Base-by-base conservation (phyloP, 2,888 invertebrate species). In the Erebia aethiops region DNA sequence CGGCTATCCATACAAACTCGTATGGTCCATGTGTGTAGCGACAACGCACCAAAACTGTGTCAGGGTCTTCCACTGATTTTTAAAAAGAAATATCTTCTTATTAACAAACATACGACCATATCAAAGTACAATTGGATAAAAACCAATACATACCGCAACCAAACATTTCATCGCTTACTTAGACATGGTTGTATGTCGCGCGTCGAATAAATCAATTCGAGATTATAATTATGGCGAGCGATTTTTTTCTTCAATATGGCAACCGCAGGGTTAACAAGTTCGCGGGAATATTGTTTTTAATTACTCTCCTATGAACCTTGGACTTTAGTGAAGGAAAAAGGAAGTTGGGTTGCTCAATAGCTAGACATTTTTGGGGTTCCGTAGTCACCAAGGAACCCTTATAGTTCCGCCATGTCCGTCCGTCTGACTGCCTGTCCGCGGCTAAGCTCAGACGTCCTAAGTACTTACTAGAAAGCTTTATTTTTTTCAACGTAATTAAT, bases 21-120 rank as follows among this genome's bases (percentile, higher is more conserved):
- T 74, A 71, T 77, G 76, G 74, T 75, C 75, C 73, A 80, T 78
- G 70, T 77, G 76, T 77, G 76, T 70, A 77, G 82, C 78, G 85
- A 86, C 88, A 86, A 87, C 84, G 86, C 78, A 84, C 87, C 80
- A 79, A 82, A 90, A 82, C 81, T 78, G 79, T 89, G 91, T 89
- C 91, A 91, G 83, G 91, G 91, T 78, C 84, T 79, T 64, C 91
- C 81, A 91, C 90, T 88, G 88, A 87, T 90, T 90, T 89, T 90
- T 89, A 84, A 86, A 84, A 80, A 83, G 79, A 83, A 80, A 79
- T 77, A 81, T 79, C 79, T 80, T 82, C 79, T 76, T 78, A 81
- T 80, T 80, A 70, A 57, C 56, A 16, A 16, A 73, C 63, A 73
- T 75, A 75, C 74, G 75, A 80, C 79, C 75, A 57, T 82, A 74